Evolutionary conservation across 2,797 vertebrate genomes (phyloP).

Genomic region (Cetoscarus ocellatus): DNA sequence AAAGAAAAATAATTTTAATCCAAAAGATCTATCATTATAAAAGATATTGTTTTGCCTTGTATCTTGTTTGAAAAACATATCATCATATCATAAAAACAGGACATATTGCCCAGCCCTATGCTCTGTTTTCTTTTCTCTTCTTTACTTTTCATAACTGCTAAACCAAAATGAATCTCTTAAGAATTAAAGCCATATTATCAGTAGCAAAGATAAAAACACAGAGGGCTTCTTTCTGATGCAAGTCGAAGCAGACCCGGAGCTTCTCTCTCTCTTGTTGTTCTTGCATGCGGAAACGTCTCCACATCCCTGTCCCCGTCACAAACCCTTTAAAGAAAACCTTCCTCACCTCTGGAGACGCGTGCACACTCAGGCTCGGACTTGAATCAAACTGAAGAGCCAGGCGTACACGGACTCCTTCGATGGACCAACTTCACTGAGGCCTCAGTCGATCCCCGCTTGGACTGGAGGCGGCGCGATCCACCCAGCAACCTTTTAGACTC

Average conservation of each 20-base stretch:
- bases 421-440: constrained; percentile 83
- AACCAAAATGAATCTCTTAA: constrained; percentile 83
- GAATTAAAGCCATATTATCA: constrained; percentile 81
- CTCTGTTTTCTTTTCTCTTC: constrained; percentile 25
- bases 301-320: constrained; percentile 38
- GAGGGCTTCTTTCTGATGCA: constrained; percentile 75
- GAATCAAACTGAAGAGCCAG: constrained; percentile 8
- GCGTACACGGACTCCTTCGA: constrained; percentile 44
- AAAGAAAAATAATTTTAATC: no score
- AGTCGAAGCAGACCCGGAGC: constrained; percentile 61
- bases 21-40: no score
- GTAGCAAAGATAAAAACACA: constrained; percentile 52
- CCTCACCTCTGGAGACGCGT: constrained; percentile 53
- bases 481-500: constrained; percentile 46
- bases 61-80: no score
- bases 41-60: no score
- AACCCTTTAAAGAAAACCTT: constrained; percentile 49
- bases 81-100: no score
- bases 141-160: constrained; percentile 68
- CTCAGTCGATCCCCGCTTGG: constrained; percentile 62
- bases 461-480: constrained; percentile 55
- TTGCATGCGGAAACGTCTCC: constrained; percentile 64
- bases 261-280: constrained; percentile 62
- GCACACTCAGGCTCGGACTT: constrained; percentile 16
- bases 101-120: neutral